Conservation (phyloP, 2,797 vertebrate species). For the Enoplosus armatus region DNA sequence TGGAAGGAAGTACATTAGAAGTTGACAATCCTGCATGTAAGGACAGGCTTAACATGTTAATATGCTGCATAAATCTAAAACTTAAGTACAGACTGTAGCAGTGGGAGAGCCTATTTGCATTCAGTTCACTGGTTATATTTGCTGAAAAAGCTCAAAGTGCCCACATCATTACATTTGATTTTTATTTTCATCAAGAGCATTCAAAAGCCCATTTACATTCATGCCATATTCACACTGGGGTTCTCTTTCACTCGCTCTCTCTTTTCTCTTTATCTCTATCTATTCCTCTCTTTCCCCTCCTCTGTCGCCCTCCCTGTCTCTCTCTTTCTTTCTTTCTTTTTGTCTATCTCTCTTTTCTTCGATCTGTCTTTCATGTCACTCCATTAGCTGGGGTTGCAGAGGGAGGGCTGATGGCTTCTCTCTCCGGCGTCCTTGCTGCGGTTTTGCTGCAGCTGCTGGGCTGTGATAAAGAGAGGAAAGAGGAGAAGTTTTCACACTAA, state of each 20-base stretch:
- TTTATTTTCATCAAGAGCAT: constrained; percentile 60
- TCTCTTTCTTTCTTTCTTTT: constrained; percentile 17
- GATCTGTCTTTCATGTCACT: constrained; percentile 64
- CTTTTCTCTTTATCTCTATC: constrained; percentile 46
- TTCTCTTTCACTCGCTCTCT: constrained; percentile 41
- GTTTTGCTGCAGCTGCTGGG: constrained; percentile 65
- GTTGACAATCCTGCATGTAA: not conserved
- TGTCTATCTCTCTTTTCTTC: constrained; percentile 45
- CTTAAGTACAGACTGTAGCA: constrained; percentile 13
- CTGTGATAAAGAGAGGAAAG: constrained; percentile 76
- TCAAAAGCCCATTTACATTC: constrained; percentile 73
- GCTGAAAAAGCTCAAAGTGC: constrained; percentile 59
- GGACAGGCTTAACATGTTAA: not conserved
- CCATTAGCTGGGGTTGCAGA: constrained; percentile 53
- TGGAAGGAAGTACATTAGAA: not conserved
- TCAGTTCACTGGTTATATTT: constrained; percentile 47
- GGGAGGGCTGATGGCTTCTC: constrained; percentile 65
- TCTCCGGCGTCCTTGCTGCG: constrained; percentile 56
- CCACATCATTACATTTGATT: constrained; percentile 55
- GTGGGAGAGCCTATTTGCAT: constrained; percentile 30
- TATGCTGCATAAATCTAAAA: constrained; percentile 15
- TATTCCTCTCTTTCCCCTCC: not conserved
- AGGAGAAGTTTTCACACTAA: constrained; percentile 76
- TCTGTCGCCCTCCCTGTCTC: constrained; percentile 1
- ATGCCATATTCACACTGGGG: constrained; percentile 41